Conservation (phyloP, 2,113 vertebrate species). For the Chloropsis hardwickii region DNA sequence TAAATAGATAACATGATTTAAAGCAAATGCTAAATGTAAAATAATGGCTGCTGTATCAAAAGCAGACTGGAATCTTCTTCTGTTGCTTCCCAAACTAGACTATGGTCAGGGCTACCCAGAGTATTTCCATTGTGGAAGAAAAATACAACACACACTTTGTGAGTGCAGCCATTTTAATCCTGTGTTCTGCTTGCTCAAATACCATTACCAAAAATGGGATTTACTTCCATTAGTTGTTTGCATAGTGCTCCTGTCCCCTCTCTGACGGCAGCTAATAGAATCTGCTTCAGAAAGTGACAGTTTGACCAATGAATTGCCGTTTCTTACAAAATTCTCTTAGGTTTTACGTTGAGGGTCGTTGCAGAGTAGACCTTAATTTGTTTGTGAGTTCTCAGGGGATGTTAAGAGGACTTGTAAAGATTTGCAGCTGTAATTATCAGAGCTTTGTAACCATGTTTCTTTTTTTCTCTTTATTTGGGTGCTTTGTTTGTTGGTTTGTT, state of each 20-base stretch:
- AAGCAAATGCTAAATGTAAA: no score
- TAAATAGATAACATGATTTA: no score
- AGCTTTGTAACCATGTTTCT: background rate
- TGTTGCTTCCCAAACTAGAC: background rate
- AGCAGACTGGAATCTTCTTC: background rate
- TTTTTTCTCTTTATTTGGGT: background rate
- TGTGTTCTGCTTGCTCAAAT: background rate
- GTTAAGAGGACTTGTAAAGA: background rate
- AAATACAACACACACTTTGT: fast-evolving
- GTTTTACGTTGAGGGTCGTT: fast-evolving
- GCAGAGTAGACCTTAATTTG: background rate
- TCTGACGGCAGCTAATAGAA: background rate
- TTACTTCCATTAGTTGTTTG: no score
- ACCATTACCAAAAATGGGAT: background rate
- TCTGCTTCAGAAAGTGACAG: background rate
- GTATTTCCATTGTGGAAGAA: background rate
- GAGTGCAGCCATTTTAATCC: background rate
- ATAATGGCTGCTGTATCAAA: background rate
- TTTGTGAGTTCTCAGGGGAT: fast-evolving
- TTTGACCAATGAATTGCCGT: background rate
- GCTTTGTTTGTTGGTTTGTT: background rate
- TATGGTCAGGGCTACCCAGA: background rate
- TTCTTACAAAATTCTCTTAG: background rate
- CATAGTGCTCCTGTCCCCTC: background rate
- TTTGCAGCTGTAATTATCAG: background rate